Percentiles rank a stretch among this genome's conserved stretches.
Conservation (phyloP, 1,140 invertebrate species). For the Drosophila melanica region DNA sequence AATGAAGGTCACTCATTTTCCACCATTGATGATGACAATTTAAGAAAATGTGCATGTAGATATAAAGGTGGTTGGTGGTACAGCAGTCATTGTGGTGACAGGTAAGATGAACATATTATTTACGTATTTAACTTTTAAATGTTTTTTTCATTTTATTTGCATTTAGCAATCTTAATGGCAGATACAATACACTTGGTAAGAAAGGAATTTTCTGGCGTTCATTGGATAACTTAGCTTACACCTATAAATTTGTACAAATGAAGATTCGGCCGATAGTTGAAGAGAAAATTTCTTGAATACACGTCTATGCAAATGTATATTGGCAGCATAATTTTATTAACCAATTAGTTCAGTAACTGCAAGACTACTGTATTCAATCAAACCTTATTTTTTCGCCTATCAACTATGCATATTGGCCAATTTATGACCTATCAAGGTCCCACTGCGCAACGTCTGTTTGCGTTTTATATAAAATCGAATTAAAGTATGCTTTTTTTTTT, state of each 20-base stretch:
- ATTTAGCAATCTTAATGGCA: constrained; percentile 2
- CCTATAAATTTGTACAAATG: constrained; percentile 4
- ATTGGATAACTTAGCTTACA: background rate
- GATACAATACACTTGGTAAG: no score
- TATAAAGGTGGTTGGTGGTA: constrained; percentile 1
- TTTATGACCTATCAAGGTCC: constrained; percentile 13
- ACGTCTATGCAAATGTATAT: background rate
- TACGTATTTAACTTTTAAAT: background rate
- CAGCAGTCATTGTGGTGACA: background rate
- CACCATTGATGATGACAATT: constrained; percentile 16
- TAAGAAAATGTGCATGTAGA: background rate
- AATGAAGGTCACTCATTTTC: constrained; percentile 1
- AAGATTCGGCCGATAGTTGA: background rate
- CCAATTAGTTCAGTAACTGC: constrained; percentile 1
- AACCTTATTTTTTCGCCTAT: constrained; percentile 30
- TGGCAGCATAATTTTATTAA: background rate
- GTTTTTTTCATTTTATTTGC: background rate
- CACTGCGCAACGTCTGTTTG: background rate
- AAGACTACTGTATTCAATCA: background rate
- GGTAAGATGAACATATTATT: background rate
- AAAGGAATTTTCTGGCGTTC: background rate
- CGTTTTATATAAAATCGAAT: constrained; percentile 46
- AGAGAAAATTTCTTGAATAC: no score
- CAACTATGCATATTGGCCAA: constrained; percentile 48
- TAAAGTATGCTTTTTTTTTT: constrained; percentile 18